Evolutionary conservation across 2,113 vertebrate genomes (phyloP).

Genomic region (Rhombomys opimus): DNA sequence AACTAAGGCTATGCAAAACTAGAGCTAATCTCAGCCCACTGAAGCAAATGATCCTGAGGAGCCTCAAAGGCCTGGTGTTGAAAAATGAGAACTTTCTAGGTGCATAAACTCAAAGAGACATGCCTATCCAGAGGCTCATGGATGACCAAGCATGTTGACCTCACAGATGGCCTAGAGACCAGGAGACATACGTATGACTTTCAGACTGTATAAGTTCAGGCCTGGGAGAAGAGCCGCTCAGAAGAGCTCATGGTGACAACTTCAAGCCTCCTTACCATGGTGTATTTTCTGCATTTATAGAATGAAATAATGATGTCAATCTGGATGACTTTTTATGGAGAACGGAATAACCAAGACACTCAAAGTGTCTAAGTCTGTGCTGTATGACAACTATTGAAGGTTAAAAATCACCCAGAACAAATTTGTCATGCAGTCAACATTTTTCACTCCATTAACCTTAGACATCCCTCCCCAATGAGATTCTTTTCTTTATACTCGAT

Average conservation of each 20-base stretch:
- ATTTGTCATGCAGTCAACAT: neutral
- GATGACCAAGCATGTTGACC: too few species aligned
- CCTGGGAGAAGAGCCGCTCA: accelerated
- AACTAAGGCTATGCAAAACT: neutral
- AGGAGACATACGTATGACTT: neutral
- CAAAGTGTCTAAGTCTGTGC: neutral
- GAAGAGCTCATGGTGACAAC: accelerated
- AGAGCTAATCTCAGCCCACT: neutral
- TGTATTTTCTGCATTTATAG: neutral
- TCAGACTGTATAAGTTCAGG: neutral
- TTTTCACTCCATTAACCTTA: neutral
- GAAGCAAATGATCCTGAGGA: neutral
- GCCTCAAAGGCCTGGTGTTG: neutral
- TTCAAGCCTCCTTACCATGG: neutral
- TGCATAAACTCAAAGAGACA: neutral
- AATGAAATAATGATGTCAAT: neutral
- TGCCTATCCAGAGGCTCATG: too few species aligned
- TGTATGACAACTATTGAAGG: accelerated
- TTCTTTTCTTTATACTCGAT: neutral
- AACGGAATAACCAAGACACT: too few species aligned
- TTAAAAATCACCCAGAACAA: neutral
- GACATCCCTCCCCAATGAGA: too few species aligned
- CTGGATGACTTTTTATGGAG: neutral
- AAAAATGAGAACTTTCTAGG: too few species aligned
- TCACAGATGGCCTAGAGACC: accelerated